A percentile compares a stretch with the other conserved stretches of the same genome.
phyloP scores from a whole-genome alignment of 2,888 invertebrate genomes.

The Allophyes oxyacanthae region DNA sequence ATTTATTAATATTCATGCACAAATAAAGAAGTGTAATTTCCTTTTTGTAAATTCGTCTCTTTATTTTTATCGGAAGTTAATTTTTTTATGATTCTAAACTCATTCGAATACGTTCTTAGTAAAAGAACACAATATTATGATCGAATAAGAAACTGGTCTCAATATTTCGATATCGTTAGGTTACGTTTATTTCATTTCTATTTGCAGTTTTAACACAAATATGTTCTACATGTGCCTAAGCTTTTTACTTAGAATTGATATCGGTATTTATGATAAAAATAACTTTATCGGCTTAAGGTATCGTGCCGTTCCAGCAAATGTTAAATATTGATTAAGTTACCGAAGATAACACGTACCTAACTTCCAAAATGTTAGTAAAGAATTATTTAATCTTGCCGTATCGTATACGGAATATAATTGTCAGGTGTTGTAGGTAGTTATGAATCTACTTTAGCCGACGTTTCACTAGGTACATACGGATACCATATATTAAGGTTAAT shows the following conservation, averaged over 20 bases:
- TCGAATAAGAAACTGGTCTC: not conserved
- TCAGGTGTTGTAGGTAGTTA: slow-evolving; percentile 15
- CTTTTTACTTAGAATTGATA: slow-evolving; percentile 24
- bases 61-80: too few species aligned
- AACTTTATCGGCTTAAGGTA: slow-evolving; percentile 40
- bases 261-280: slow-evolving; percentile 41
- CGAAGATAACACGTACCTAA: slow-evolving; percentile 25
- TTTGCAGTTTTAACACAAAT: slow-evolving; percentile 6
- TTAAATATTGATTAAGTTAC: slow-evolving; percentile 45
- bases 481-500: slow-evolving; percentile 4
- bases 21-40: too few species aligned
- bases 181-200: not conserved
- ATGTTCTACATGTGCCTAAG: slow-evolving; percentile 5
- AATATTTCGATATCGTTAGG: not conserved
- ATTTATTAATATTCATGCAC: not conserved
- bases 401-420: slow-evolving; percentile 19
- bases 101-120: too few species aligned
- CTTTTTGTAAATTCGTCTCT: too few species aligned
- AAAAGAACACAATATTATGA: too few species aligned
- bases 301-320: slow-evolving; percentile 40
- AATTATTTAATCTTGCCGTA: slow-evolving; percentile 26
- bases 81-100: too few species aligned
- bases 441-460: not conserved
- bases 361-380: slow-evolving; percentile 27
- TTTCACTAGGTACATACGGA: slow-evolving; percentile 4